phyloP scores from a whole-genome alignment of 2,888 invertebrate genomes.

The Metopia argyrocephala region DNA sequence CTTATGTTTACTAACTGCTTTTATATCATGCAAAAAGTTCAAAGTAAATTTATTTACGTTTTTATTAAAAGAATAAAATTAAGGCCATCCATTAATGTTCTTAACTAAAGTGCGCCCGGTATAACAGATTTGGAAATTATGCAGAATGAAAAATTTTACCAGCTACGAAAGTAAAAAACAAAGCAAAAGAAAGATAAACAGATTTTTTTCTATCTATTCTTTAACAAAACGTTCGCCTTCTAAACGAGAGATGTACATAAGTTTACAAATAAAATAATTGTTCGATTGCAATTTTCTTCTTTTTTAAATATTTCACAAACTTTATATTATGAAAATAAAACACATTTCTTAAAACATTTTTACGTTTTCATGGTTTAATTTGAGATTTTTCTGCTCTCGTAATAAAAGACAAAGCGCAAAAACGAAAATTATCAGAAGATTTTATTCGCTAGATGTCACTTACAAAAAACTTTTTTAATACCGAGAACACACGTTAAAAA shows the following conservation, averaged over 20 bases:
- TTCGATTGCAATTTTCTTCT: background rate
- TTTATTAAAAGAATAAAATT: background rate
- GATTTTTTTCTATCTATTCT: conserved; percentile 26
- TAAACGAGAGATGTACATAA: background rate
- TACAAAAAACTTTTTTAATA: background rate
- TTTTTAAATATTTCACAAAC: conserved; percentile 5
- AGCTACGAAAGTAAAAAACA: conserved; percentile 42
- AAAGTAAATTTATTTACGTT: background rate
- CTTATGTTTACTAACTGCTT: background rate
- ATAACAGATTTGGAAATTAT: conserved; percentile 6
- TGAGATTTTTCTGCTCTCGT: conserved; percentile 28
- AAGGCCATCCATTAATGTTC: conserved; percentile 21
- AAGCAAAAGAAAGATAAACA: conserved; percentile 39
- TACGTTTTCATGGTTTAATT: conserved; percentile 26
- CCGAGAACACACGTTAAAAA: background rate
- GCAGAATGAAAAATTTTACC: conserved; percentile 18
- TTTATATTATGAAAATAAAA: conserved; percentile 13
- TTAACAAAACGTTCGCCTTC: background rate
- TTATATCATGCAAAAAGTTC: background rate
- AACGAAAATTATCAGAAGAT: background rate
- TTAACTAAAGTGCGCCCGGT: background rate
- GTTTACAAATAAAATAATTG: background rate
- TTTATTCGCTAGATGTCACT: background rate
- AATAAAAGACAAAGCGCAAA: conserved; percentile 41
- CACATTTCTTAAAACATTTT: background rate